Evolutionary conservation across 2,797 vertebrate genomes (phyloP).

Genomic region (Sphenodon punctatus): DNA sequence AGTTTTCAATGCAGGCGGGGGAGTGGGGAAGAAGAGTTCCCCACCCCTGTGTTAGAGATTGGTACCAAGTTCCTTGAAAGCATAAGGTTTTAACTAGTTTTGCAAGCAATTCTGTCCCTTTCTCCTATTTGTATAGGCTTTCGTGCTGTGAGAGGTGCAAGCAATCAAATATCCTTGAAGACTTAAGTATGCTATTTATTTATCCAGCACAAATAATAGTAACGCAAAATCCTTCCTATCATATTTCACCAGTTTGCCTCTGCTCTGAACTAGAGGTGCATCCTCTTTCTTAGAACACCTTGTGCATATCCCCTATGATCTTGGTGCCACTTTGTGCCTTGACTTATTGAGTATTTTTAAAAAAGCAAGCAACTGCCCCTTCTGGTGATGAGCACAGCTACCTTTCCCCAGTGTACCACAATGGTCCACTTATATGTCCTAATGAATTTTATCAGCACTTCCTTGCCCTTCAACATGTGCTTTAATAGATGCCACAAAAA

Average conservation of each 20-base stretch:
- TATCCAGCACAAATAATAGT: background rate
- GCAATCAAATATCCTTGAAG: background rate
- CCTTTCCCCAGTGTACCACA: too few relatives aligned
- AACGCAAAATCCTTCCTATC: background rate
- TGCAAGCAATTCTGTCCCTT: too few relatives aligned
- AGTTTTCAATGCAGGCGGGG: too few relatives aligned
- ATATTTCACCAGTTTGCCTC: background rate
- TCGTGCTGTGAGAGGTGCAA: background rate
- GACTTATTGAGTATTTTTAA: background rate
- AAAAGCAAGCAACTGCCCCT: too few relatives aligned
- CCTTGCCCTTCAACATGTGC: too few relatives aligned
- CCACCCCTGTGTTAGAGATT: too few relatives aligned
- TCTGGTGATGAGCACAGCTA: too few relatives aligned
- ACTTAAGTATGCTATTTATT: background rate
- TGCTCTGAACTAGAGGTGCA: background rate
- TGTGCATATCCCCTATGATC: background rate
- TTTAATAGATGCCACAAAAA: too few relatives aligned
- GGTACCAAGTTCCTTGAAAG: background rate
- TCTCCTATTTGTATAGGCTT: background rate
- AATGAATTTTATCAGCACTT: too few relatives aligned
- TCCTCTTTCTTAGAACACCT: background rate
- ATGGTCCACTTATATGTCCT: too few relatives aligned
- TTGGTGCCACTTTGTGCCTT: background rate
- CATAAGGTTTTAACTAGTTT: background rate
- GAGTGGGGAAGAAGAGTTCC: too few relatives aligned